Conservation (phyloP, 2,113 vertebrate genomes). For the Callopanchax toddi region DNA sequence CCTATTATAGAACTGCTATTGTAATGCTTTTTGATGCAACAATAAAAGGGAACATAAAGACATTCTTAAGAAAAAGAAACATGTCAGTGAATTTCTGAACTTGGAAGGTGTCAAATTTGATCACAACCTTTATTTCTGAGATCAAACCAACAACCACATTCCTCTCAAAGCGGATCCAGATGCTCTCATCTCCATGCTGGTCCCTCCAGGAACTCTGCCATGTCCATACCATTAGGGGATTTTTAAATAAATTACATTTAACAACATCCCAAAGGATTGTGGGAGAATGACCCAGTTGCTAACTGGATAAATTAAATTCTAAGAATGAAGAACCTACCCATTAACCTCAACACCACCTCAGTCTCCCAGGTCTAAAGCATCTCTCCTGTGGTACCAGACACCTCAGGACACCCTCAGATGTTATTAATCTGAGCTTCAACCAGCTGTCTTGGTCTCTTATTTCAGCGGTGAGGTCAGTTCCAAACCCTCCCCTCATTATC, state of each 20-base stretch:
- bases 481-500: conserved; percentile 51
- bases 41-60: conserved; percentile 54
- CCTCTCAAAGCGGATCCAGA: no score
- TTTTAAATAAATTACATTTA: background rate
- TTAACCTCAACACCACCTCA: background rate
- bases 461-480: conserved; percentile 57
- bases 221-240: no score
- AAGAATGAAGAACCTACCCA: no score
- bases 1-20: conserved; percentile 38
- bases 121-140: no score
- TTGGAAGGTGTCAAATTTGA: no score
- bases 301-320: background rate
- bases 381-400: background rate
- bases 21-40: conserved; percentile 58
- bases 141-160: no score
- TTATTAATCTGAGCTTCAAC: conserved; percentile 10
- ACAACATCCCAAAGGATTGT: background rate
- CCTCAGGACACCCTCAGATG: background rate
- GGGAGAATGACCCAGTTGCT: background rate
- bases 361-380: background rate
- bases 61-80: conserved; percentile 46
- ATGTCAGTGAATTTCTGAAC: background rate
- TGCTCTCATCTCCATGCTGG: no score
- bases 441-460: conserved; percentile 63
- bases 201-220: no score